Evolutionary conservation across 2,113 vertebrate species (phyloP).

Genomic region (Origma solitaria): DNA sequence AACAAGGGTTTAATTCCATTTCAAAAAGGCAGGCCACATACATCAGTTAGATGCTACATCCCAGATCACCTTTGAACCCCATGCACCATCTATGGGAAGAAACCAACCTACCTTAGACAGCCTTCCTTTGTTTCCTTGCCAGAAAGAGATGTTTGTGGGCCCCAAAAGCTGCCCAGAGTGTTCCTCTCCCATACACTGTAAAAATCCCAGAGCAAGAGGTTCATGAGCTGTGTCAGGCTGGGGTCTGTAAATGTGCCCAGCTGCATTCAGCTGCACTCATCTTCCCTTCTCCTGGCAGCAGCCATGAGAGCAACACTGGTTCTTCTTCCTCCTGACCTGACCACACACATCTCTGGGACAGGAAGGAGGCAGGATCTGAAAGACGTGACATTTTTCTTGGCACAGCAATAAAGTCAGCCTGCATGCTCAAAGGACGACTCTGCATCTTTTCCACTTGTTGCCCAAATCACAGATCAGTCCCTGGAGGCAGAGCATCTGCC

Average conservation of each 20-base stretch:
- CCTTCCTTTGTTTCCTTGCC: background rate
- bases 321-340: background rate
- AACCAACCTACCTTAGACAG: background rate
- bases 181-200: background rate
- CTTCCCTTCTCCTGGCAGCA: background rate
- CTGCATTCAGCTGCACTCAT: background rate
- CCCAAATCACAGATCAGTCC: accelerated
- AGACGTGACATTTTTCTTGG: background rate
- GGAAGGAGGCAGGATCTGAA: background rate
- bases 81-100: background rate
- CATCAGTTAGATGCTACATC: background rate
- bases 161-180: background rate
- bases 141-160: background rate
- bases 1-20: background rate
- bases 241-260: background rate
- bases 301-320: background rate
- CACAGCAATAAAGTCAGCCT: background rate
- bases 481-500: background rate
- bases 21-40: background rate
- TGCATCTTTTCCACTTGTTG: background rate
- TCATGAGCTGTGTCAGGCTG: background rate
- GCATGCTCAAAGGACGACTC: background rate
- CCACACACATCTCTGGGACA: accelerated
- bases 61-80: background rate
- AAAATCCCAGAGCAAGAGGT: background rate